These are phyloP conservation scores for Agrypnia vestita DNA, from an alignment of 1,140 invertebrate genomes.

Conservation along the genomic window DNA sequence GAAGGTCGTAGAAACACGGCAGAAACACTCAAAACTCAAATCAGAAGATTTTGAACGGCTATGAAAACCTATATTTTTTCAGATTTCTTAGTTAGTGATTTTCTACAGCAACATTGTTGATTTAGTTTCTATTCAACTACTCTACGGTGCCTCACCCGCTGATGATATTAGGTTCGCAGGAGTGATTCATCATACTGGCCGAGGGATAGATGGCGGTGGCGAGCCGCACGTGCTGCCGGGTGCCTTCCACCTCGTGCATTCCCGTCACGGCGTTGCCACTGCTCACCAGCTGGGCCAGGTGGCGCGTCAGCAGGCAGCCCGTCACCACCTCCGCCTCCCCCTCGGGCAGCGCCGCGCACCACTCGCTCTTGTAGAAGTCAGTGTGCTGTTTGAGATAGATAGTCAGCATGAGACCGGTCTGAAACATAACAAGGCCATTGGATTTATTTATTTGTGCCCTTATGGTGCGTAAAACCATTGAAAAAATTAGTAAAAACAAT, in stretches of 20 bases:
- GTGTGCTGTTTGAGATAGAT: slow-evolving; percentile 71
- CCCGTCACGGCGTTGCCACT: slow-evolving; percentile 83
- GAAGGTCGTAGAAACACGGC: no score
- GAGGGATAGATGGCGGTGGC: slow-evolving; percentile 91
- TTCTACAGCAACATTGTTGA: no score
- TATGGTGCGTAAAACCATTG: no score
- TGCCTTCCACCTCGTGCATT: no score
- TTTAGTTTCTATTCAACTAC: no score
- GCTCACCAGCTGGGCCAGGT: slow-evolving; percentile 84
- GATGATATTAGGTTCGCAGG: slow-evolving; percentile 88
- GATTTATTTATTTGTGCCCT: no score
- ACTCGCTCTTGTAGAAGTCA: slow-evolving; percentile 56
- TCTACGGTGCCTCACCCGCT: slow-evolving; percentile 76
- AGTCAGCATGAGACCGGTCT: slow-evolving; percentile 75
- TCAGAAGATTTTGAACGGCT: no score
- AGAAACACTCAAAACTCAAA: no score
- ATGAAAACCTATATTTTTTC: no score
- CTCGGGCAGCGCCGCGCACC: background rate
- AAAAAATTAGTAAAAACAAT: no score
- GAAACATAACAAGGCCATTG: no score
- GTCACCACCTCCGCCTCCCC: slow-evolving; percentile 69
- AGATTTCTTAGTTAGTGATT: no score
- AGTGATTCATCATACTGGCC: slow-evolving; percentile 93
- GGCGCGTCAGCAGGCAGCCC: slow-evolving; percentile 78
- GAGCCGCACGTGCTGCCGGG: slow-evolving; percentile 67